phyloP scores from a whole-genome alignment of 2,113 vertebrate genomes.

The Oreotrochilus melanogaster region DNA sequence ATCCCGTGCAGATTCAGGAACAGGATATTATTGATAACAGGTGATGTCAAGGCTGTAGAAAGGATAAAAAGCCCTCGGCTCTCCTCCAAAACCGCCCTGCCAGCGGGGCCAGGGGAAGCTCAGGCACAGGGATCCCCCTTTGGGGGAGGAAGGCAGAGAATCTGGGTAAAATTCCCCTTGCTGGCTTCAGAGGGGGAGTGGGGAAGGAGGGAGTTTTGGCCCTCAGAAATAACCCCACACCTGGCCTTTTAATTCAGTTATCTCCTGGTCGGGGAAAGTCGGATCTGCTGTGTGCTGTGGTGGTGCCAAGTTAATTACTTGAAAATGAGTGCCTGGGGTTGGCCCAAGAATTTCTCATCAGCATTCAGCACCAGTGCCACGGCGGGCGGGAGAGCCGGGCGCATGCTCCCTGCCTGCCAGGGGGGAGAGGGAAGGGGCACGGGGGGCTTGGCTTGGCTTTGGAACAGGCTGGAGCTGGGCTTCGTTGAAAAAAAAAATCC shows the following conservation, averaged over 20 bases:
- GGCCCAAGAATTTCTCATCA: conserved; percentile 72
- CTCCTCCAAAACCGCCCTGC: neutral
- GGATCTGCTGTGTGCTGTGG: conserved; percentile 52
- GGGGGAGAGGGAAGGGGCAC: neutral
- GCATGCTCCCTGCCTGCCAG: neutral
- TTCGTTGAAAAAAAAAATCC: neutral
- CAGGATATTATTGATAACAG: fast-evolving
- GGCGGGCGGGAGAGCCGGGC: neutral
- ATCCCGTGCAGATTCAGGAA: fast-evolving
- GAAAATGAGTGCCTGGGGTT: conserved; percentile 72
- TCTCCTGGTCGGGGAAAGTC: conserved; percentile 53
- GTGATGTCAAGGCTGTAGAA: neutral
- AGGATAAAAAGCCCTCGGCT: neutral
- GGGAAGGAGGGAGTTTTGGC: conserved; percentile 21
- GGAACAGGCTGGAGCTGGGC: neutral
- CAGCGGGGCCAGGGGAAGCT: neutral
- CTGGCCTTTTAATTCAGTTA: conserved; percentile 71
- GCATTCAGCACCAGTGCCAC: conserved; percentile 51
- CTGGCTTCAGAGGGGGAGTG: neutral
- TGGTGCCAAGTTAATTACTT: conserved; percentile 73
- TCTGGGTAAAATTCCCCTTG: neutral
- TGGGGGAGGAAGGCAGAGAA: neutral
- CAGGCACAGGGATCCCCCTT: fast-evolving
- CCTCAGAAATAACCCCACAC: conserved; percentile 61
- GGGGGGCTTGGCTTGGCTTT: neutral